phyloP scores from a whole-genome alignment of 2,888 invertebrate genomes.

The Lutraria lutraria region DNA sequence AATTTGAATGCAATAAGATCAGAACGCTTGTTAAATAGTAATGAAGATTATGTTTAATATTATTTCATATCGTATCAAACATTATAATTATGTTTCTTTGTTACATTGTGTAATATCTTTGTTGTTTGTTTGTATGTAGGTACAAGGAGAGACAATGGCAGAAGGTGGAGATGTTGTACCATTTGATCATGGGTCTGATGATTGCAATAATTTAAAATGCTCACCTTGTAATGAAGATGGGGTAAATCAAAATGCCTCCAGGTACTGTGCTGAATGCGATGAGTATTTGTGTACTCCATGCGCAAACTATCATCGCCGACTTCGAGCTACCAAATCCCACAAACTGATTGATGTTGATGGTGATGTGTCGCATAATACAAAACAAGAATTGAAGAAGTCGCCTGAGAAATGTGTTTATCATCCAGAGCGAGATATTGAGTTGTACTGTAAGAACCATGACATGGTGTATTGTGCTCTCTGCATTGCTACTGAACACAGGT shows the following conservation, averaged over 20 bases:
- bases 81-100: too few species aligned
- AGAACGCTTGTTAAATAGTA: too few species aligned
- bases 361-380: neutral
- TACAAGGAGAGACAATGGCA: neutral
- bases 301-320: neutral
- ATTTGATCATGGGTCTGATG: neutral
- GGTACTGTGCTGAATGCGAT: neutral
- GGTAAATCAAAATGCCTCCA: neutral
- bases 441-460: neutral
- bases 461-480: neutral
- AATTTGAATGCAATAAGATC: too few species aligned
- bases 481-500: neutral
- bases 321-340: neutral
- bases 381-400: neutral
- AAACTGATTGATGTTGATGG: neutral
- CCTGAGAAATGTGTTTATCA: neutral
- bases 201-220: neutral
- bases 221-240: neutral
- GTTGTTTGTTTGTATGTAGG: neutral
- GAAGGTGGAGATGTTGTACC: neutral
- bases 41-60: too few species aligned
- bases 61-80: too few species aligned
- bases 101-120: neutral
- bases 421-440: neutral
- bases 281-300: neutral